A percentile compares a stretch with the other conserved stretches of the same genome.
Conservation (phyloP, 92 coral and sea anemone genomes). For the Montipora capitata region DNA sequence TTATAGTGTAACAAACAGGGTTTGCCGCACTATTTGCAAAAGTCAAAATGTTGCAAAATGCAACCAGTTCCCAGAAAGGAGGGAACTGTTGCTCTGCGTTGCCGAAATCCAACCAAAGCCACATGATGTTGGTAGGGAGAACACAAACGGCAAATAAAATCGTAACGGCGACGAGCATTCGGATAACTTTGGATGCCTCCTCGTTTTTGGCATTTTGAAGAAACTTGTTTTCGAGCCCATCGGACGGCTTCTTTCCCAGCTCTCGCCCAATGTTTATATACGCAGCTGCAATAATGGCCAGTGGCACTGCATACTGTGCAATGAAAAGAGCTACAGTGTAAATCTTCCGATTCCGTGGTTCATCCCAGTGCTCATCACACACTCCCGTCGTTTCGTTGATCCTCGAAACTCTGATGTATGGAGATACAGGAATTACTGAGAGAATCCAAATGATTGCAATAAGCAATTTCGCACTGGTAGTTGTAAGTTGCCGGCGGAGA, state of each 20-base stretch:
- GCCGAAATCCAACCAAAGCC: conserved; percentile 98
- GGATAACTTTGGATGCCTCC: conserved; percentile 91
- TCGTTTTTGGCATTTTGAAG: conserved; percentile 74
- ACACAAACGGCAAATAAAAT: conserved; percentile 89
- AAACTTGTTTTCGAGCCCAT: conserved; percentile 62
- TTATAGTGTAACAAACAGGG: conserved; percentile 89
- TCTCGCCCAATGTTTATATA: conserved; percentile 87
- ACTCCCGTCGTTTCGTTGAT: conserved; percentile 43
- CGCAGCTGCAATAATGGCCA: conserved; percentile 77
- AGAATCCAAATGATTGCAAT: conserved; percentile 83
- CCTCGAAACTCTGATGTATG: conserved; percentile 81
- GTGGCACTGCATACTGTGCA: conserved; percentile 82
- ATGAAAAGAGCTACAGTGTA: conserved; percentile 87
- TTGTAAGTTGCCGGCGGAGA: conserved; percentile 84
- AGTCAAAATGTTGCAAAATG: conserved; percentile 89
- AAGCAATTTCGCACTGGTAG: conserved; percentile 75
- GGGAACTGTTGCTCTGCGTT: conserved; percentile 73
- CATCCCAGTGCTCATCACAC: conserved; percentile 86
- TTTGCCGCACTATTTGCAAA: conserved; percentile 98
- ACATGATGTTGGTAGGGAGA: conserved; percentile 91
- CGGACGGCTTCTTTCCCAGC: conserved; percentile 71
- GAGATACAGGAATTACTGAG: conserved; percentile 86
- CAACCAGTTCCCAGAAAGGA: conserved; percentile 90
- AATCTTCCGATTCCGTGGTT: conserved; percentile 63
- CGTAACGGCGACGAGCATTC: conserved; percentile 91